Base-by-base conservation (phyloP, 2,113 vertebrate genomes). In the Megaleporinus macrocephalus region DNA sequence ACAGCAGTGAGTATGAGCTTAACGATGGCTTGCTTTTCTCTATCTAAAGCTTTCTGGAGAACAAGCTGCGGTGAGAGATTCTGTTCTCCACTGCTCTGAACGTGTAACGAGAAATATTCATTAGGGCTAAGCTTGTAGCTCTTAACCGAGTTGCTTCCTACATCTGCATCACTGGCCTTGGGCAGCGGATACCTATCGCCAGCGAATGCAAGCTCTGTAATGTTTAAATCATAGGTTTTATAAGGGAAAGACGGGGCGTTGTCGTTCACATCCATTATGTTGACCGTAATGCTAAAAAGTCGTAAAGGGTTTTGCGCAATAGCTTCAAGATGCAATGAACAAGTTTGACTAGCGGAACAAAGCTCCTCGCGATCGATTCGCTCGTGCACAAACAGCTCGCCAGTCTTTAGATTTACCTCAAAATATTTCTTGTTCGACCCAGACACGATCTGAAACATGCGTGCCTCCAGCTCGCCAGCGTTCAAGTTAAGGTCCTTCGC, bases 261-360 rank as follows among this genome's bases (percentile, higher is more conserved):
- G 51, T 94, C 93, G 77, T 95, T 95, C 0, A 95, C 80, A 79
- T 95, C 94, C 55, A 86, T 27, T 55, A 95, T 80, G 15, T 88
- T 80, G 1, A 95, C 73, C 80, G 91, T 90, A 41, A 93, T 82
- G 65, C 90, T 89, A 69, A 91, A 89, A 0, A 95, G 86, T 18
- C 79, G 87, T 44, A 89, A 86, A 0, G 94, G 94, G 20, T 91
- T 90, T 36, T 85, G 89, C 30, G 89, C 33, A 49, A 90, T 63
- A 0, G 89, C 91, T 61, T 95, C 92, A 36, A 94, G 44, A 62
- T 91, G 90, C 51, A 95, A 76, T 51, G 86, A 84, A 73, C 93
- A 95, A 79, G 89, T 91, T 24, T 83, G 51, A 82, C 75, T 81
- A 57, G 82, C 79, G 0, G 83, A 84, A 79, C 94, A 95, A 68